Evolutionary conservation across 2,113 vertebrate genomes (phyloP).

Genomic region (Anolis carolinensis): DNA sequence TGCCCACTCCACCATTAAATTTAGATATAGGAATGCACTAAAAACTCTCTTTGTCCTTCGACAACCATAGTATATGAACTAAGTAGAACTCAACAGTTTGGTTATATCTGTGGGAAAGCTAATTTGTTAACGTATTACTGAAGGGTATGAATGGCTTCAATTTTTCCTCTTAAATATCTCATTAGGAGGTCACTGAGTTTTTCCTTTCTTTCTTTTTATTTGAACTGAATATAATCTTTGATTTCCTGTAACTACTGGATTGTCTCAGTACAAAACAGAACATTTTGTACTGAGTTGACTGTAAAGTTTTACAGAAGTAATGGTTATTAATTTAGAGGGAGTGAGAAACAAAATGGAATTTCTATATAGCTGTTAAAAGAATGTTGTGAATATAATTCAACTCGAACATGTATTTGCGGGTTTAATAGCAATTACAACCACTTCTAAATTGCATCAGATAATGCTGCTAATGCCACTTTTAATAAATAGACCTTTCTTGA

Average conservation of each 20-base stretch:
- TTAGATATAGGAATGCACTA: not conserved
- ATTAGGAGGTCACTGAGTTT: not conserved
- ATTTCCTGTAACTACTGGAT: not conserved
- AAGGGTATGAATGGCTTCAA: not conserved
- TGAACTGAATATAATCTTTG: not conserved
- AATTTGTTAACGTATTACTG: not conserved
- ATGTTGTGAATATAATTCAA: not conserved
- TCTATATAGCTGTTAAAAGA: not conserved
- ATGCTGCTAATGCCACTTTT: not conserved
- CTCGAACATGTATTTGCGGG: not conserved
- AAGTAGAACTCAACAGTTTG: too few species aligned
- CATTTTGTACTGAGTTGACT: not conserved
- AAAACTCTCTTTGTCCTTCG: not conserved
- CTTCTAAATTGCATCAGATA: not conserved
- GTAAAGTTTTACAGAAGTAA: conserved; percentile 1
- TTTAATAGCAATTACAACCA: not conserved
- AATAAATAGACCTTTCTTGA: not conserved
- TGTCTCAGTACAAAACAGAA: not conserved
- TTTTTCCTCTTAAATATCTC: conserved; percentile 7
- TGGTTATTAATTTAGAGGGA: not conserved
- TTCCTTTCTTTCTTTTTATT: not conserved
- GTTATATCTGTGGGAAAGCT: not conserved
- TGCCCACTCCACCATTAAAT: not conserved
- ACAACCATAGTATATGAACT: not conserved
- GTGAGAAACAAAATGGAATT: not conserved